Base-by-base conservation (phyloP, 2,113 vertebrate species). In the Sigmodon hispidus region DNA sequence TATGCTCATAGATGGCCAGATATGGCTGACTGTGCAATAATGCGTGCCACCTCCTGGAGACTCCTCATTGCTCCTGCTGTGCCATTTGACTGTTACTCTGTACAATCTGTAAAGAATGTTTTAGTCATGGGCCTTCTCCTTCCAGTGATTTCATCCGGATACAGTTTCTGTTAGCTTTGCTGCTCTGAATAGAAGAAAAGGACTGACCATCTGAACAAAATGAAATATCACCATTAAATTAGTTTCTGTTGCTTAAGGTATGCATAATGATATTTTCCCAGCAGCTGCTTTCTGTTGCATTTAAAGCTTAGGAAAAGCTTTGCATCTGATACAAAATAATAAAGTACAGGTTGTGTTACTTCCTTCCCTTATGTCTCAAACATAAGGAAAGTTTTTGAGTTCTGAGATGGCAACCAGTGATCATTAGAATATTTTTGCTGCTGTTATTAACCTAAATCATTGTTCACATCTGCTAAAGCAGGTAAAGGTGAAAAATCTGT, bases 221-320 rank as follows among this genome's bases (percentile, higher is more conserved):
- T 99, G 98, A 98, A 98, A 98, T 98, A 95, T 98, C 98, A 98
- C 98, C 98, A 98, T 98, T 98, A 98, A 98, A 98, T 97, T 98
- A 97, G 97, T 89, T 98, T 98, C 98, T 98, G 97, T 98, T 98
- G 98, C 98, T 98, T 98, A 98, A 98, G 98, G 98, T 98, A 98
- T 91, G 96, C 97, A 97, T 98, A 98, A 98, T 98, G 98, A 98
- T 98, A 98, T 98, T 98, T 98, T 98, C 89, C 94, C 94, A 98
- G 97, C 98, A 98, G 98, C 98, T 98, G 98, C 98, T 98, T 98
- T 98, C 97, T 97, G 98, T 98, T 99, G 98, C 97, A 98, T 97
- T 98, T 96, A 96, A 98, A 98, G 97, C 98, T 98, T 97, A 97
- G 95, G 97, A 98, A 98, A 95, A 96, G 89, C 88, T 97, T 98